phyloP scores from a whole-genome alignment of 2,888 invertebrate species.

The Coenonympha glycerion region DNA sequence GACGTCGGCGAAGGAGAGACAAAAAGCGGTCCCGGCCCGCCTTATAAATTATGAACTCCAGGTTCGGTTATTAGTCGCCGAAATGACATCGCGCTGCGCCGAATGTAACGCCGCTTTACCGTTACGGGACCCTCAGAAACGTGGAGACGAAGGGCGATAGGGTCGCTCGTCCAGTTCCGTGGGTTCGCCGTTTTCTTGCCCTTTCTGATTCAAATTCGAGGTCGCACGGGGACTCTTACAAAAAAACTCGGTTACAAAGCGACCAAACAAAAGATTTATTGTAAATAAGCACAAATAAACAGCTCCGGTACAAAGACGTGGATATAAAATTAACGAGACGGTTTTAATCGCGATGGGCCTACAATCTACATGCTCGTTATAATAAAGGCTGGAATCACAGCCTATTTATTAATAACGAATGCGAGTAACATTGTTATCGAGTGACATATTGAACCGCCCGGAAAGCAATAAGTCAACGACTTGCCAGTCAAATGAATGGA shows the following conservation, averaged over 20 bases:
- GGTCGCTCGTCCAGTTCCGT: slow-evolving; percentile 51
- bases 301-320: background rate
- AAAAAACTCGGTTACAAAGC: slow-evolving; percentile 36
- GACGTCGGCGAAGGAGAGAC: slow-evolving; percentile 59
- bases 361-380: slow-evolving; percentile 7
- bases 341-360: slow-evolving; percentile 5
- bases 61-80: slow-evolving; percentile 60
- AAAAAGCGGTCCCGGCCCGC: slow-evolving; percentile 68
- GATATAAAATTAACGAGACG: slow-evolving; percentile 2
- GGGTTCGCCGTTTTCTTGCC: slow-evolving; percentile 40
- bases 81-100: slow-evolving; percentile 53
- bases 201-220: slow-evolving; percentile 50
- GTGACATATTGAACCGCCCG: slow-evolving; percentile 52
- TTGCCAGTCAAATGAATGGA: slow-evolving; percentile 49
- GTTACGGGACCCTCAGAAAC: slow-evolving; percentile 53
- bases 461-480: slow-evolving; percentile 63
- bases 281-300: slow-evolving; percentile 24
- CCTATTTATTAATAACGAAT: slow-evolving; percentile 37
- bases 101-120: slow-evolving; percentile 54
- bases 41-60: slow-evolving; percentile 64
- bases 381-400: slow-evolving; percentile 31
- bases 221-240: slow-evolving; percentile 35
- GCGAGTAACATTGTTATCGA: slow-evolving; percentile 62
- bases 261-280: slow-evolving; percentile 30
- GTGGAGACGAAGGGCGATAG: slow-evolving; percentile 52